Percentiles rank a stretch among this genome's conserved stretches.
Conservation (phyloP, 2,113 vertebrate genomes). For the Pseudonaja textilis region DNA sequence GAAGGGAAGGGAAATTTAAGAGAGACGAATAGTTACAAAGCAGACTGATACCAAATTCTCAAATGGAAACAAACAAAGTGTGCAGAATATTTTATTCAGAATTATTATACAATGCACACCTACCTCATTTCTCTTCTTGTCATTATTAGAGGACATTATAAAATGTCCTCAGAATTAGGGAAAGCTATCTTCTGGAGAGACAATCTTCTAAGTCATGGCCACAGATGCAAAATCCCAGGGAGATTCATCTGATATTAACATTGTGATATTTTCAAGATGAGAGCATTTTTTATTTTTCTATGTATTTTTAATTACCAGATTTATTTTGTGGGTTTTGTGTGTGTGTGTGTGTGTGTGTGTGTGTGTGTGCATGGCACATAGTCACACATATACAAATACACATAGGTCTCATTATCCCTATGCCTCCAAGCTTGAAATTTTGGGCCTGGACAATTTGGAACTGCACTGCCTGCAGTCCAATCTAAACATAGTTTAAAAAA, state of each 20-base stretch:
- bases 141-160: not conserved
- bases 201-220: not conserved
- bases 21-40: not conserved
- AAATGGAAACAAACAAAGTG: not conserved
- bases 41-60: not conserved
- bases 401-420: not conserved
- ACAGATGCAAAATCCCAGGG: not conserved
- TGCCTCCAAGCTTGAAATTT: too few species aligned
- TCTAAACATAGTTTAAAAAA: too few species aligned
- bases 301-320: not conserved
- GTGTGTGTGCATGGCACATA: not conserved
- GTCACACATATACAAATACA: not conserved
- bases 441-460: too few species aligned
- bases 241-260: not conserved
- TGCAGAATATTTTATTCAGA: not conserved
- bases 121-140: not conserved
- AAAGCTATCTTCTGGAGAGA: not conserved
- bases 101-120: not conserved
- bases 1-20: not conserved
- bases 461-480: too few species aligned
- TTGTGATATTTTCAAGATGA: not conserved
- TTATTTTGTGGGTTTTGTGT: not conserved
- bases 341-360: not conserved
- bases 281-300: not conserved
- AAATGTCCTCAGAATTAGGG: not conserved